These are phyloP conservation scores for Melipona quadrifasciata DNA, from an alignment of 1,140 invertebrate species.

Conservation along the genomic window DNA sequence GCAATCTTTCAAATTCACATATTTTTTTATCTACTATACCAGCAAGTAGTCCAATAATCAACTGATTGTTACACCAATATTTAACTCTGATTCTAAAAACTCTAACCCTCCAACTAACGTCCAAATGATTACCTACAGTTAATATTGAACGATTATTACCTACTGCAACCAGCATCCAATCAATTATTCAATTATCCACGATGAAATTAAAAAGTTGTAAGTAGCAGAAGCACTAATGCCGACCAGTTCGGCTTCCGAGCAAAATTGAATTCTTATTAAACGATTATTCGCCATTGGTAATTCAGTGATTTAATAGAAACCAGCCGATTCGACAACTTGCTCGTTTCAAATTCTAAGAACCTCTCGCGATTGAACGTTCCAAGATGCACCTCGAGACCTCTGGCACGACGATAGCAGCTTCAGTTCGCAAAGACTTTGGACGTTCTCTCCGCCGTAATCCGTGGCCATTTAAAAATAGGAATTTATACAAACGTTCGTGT, in stretches of 20 bases:
- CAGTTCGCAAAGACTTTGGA: neutral
- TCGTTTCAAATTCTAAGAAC: too few species aligned
- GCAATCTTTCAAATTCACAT: too few species aligned
- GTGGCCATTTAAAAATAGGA: constrained; percentile 2
- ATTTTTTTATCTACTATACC: neutral
- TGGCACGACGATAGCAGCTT: neutral
- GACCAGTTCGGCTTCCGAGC: too few species aligned
- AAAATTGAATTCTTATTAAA: neutral
- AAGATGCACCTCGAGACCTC: neutral
- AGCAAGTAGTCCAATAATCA: neutral
- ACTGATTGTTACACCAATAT: neutral
- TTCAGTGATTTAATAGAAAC: neutral
- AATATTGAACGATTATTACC: neutral
- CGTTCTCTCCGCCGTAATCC: neutral
- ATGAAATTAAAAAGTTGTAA: too few species aligned
- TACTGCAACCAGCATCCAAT: neutral
- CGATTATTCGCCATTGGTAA: neutral
- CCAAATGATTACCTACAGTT: neutral
- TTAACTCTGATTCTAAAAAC: neutral
- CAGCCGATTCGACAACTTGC: too few species aligned
- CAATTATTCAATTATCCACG: too few species aligned
- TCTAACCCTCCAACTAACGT: too few species aligned
- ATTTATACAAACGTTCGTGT: constrained; percentile 21
- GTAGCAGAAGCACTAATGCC: too few species aligned
- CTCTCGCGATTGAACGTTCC: neutral